Evolutionary conservation across 2,888 invertebrate species (phyloP), one percentile per base, ranked within the genome.

Genomic region (Romanomermis culicivorax): DNA sequence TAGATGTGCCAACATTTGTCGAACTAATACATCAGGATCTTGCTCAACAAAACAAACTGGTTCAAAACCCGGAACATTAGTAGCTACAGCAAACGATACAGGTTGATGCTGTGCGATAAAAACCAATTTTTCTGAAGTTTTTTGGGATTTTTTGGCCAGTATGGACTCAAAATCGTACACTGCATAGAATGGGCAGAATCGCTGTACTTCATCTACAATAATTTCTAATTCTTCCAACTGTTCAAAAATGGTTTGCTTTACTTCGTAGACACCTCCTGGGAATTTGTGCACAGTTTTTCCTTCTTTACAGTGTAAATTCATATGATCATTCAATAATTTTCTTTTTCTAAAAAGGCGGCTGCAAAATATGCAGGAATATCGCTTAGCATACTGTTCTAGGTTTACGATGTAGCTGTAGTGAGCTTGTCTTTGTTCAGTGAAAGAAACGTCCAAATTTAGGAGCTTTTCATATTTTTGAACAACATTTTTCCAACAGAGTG

Each of bases 161-260:
- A 29, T 3, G 17, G 52, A 36, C 4, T 52, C 52, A 52, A 52
- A 52, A 29, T 52, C 42, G 30, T 43, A 52, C 14, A 29, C 27
- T 20, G 52, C 52, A 4, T 20, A 7, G 27, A 11, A 52, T 4
- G 36, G 45, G 26, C 20, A 47, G 26, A 43, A 23, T 25, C 29
- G 45, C 25, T 45, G 1, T 51, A 48, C 24, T 42, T 20, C n/a
- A n/a, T 36, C 36, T 36, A 36, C 36, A 36, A 7, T 7, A 36
- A 36, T 36, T 7, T 36, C 36, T 7, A 36, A 17, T 7, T 36
- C 36, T 11, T n/a, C 36, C 36, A 11, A 17, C 17, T 36, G 11
- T 36, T 36, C 17, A 36, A 36, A 36, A 17, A 36, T 17, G 17
- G 36, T 36, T 36, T 17, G 7, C 36, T 36, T 36, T 17, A 36